A percentile compares a stretch with the other conserved stretches of the same genome.
Evolutionary conservation across 2,888 invertebrate species (phyloP).

Genomic region (Steinernema carpocapsae): DNA sequence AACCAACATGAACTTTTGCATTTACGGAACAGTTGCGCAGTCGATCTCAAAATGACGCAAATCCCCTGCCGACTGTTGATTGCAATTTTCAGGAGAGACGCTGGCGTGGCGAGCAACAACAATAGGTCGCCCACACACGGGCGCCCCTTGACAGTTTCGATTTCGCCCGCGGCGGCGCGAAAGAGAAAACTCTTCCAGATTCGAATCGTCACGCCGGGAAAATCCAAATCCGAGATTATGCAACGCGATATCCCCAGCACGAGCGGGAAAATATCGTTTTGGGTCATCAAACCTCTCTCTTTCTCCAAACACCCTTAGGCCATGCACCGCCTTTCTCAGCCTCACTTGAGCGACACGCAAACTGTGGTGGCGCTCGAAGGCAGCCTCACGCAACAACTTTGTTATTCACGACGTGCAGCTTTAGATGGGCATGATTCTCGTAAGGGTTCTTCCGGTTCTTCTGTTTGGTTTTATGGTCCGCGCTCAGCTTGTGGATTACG

Average conservation of each 20-base stretch:
- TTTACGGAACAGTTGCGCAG: no score
- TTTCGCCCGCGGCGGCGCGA: conserved; percentile 1
- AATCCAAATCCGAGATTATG: conserved; percentile 13
- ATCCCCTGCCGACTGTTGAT: no score
- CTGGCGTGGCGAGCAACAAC: no score
- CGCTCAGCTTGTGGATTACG: neutral
- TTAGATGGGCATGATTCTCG: neutral
- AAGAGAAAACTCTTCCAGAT: neutral
- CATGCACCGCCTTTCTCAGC: neutral
- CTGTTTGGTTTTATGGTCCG: neutral
- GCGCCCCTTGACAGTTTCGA: neutral
- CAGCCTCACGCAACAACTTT: neutral
- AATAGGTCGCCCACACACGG: no score
- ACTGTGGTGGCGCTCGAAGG: no score
- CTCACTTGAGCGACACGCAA: no score
- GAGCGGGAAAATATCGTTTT: conserved; percentile 2
- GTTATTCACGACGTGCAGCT: neutral
- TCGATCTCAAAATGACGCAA: no score
- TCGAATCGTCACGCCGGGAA: neutral
- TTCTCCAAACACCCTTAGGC: neutral
- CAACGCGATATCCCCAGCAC: conserved; percentile 8
- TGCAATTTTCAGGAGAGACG: neutral
- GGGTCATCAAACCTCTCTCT: conserved; percentile 11
- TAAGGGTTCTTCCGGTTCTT: conserved; percentile 3
- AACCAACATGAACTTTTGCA: no score